Conservation (phyloP, 2,888 invertebrate species). For the Danaus chrysippus region DNA sequence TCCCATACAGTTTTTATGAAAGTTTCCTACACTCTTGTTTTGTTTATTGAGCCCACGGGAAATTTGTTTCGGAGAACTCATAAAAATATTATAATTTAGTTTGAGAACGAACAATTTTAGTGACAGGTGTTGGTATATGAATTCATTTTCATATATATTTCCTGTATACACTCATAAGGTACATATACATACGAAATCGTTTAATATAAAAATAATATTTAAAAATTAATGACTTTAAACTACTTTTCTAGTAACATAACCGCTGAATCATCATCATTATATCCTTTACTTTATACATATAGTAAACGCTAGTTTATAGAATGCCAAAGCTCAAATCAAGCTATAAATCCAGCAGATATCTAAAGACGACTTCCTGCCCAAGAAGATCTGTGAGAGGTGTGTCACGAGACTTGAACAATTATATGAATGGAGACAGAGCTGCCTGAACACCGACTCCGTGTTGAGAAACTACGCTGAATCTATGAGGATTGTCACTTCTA, state of each 20-base stretch:
- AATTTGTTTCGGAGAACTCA: conserved; percentile 3
- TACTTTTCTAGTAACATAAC: too few species aligned
- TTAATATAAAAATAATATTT: too few species aligned
- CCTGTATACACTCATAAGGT: too few species aligned
- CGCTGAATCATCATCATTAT: neutral
- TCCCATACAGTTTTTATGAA: neutral
- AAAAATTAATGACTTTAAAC: too few species aligned
- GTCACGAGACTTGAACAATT: conserved; percentile 82
- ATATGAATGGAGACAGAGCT: conserved; percentile 84
- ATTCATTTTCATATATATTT: too few species aligned
- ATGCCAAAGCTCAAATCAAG: neutral
- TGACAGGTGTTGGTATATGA: too few species aligned
- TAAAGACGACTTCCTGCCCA: conserved; percentile 85
- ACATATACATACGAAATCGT: too few species aligned
- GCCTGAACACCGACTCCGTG: conserved; percentile 82
- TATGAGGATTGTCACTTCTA: conserved; percentile 82
- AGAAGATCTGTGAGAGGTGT: conserved; percentile 85
- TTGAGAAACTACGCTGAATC: conserved; percentile 84
- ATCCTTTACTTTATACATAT: neutral
- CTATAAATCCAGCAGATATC: conserved; percentile 78
- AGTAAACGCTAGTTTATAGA: neutral
- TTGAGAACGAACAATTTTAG: too few species aligned
- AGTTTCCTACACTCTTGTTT: neutral
- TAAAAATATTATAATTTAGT: too few species aligned
- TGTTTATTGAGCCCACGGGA: conserved; percentile 4